Base-by-base conservation (phyloP, 2,888 invertebrate genomes). In the Lycaena phlaeas region DNA sequence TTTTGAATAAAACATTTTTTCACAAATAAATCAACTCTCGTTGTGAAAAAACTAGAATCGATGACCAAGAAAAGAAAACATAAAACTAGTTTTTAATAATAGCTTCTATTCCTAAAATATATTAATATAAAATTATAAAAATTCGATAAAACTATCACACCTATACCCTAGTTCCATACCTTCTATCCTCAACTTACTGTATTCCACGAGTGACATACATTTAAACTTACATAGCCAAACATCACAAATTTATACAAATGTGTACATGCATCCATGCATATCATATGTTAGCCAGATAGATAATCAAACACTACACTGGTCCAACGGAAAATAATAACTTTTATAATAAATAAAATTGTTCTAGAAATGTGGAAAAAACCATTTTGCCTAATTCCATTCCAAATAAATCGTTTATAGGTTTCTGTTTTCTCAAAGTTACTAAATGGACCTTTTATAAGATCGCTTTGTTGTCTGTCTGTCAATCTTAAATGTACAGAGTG, bases 171-270 rank as follows among this genome's bases (percentile, higher is more conserved):
- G 34, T 14, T 9, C 36, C 11, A 34, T 38, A 31, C 18, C 27
- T 18, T 27, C 27, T 28, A n/a, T 38, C 26, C 39, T 40, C 42
- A 27, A 14, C 40, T 29, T 22, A 49, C 45, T 51, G 61, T 54
- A 52, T 59, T 61, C 73, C 71, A 67, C 60, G 70, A 54, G 64
- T 72, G 76, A 76, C 77, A 69, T 72, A 75, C 64, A 68, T 66
- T n/a, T 68, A 66, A n/a, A 74, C 72, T 68, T 74, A 74, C 68
- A 60, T 63, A 61, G 72, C 76, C 77, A 66, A 74, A 73, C 79
- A 81, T 79, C 79, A 79, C 79, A 77, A 68, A 53, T 45, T 55
- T 54, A 52, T 62, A 22, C 11, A 34, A 4, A 34, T 18, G 12
- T 29, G 22, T 34, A 18, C 11, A 22, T 22, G 22, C 22, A 22